phyloP scores from a whole-genome alignment of 2,797 vertebrate species.

The Sylvilagus floridanus region DNA sequence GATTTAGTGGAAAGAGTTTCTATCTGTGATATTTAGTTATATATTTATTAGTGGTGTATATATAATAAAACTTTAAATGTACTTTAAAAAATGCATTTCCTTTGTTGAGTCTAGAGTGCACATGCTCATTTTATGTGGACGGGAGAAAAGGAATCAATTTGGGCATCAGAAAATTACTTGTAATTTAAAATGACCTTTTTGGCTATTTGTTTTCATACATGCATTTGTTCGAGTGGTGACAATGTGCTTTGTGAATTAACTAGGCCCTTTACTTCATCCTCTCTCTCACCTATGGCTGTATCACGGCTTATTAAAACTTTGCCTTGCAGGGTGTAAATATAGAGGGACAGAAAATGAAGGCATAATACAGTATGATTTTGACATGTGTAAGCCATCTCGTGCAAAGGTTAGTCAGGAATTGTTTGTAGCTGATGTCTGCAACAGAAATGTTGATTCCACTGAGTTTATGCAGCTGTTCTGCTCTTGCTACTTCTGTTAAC shows the following conservation, averaged over 20 bases:
- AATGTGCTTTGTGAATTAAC: not conserved
- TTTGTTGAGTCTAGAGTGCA: not conserved
- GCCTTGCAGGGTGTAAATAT: not conserved
- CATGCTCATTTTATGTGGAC: conserved; percentile 41
- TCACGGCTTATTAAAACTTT: conserved; percentile 53
- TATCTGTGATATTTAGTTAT: conserved; percentile 57
- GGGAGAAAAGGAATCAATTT: conserved; percentile 37
- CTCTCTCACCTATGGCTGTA: not conserved
- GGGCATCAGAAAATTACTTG: conserved; percentile 41
- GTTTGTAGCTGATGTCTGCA: not conserved
- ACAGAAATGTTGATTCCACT: conserved; percentile 23
- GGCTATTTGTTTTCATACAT: conserved; percentile 37
- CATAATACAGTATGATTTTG: not conserved
- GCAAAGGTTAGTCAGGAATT: not conserved
- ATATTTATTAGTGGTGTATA: conserved; percentile 45
- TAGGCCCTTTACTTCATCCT: not conserved
- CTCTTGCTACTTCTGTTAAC: conserved; percentile 4
- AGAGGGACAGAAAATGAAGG: conserved; percentile 35
- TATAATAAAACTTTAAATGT: conserved; percentile 14
- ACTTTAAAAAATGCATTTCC: not conserved
- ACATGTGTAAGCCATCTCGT: not conserved
- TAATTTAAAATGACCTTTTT: conserved; percentile 45
- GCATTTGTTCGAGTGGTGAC: not conserved
- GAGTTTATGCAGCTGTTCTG: not conserved
- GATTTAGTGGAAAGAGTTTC: conserved; percentile 36